Base-by-base conservation (phyloP, 2,888 invertebrate genomes). In the Caenorhabditis panamensis region DNA sequence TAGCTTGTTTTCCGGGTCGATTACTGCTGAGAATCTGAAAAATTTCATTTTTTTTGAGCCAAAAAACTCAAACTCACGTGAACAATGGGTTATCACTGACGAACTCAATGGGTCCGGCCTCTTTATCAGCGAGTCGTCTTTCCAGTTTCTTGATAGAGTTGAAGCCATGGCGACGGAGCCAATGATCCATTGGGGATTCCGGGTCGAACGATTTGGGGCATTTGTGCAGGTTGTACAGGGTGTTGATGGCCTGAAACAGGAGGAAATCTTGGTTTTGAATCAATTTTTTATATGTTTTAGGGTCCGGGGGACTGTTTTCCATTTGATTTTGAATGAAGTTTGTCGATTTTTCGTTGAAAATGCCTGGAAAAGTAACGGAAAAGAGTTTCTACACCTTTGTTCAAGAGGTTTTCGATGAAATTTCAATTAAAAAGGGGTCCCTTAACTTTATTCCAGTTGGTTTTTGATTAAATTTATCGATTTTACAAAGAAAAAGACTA, bases 231-330 rank as follows among this genome's bases (percentile, higher is more conserved):
- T 94, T 94, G 91, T 96, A 95, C 1, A 97, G 92, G 72, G 96
- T 93, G 93, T 96, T 96, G 94, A 97, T 97, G 2, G 97, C 97
- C 93, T 94, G 87, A 22, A 88, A n/a, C n/a, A n/a, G n/a, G n/a
- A n/a, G n/a, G n/a, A n/a, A n/a, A n/a, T n/a, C n/a, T n/a, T n/a
- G n/a, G n/a, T n/a, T n/a, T n/a, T n/a, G n/a, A n/a, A n/a, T n/a
- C n/a, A n/a, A n/a, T n/a, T n/a, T n/a, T n/a, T n/a, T n/a, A n/a
- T n/a, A n/a, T n/a, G n/a, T n/a, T n/a, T n/a, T n/a, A n/a, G n/a
- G n/a, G n/a, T n/a, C n/a, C n/a, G n/a, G n/a, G n/a, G n/a, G n/a
- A n/a, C n/a, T n/a, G n/a, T n/a, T n/a, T n/a, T n/a, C n/a, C n/a
- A n/a, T n/a, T n/a, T n/a, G n/a, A n/a, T n/a, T n/a, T n/a, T n/a